Evolutionary conservation across 37 sponge, comb jelly and placozoan genomes (phyloP).

Genomic region (Haliclona indistincta): DNA sequence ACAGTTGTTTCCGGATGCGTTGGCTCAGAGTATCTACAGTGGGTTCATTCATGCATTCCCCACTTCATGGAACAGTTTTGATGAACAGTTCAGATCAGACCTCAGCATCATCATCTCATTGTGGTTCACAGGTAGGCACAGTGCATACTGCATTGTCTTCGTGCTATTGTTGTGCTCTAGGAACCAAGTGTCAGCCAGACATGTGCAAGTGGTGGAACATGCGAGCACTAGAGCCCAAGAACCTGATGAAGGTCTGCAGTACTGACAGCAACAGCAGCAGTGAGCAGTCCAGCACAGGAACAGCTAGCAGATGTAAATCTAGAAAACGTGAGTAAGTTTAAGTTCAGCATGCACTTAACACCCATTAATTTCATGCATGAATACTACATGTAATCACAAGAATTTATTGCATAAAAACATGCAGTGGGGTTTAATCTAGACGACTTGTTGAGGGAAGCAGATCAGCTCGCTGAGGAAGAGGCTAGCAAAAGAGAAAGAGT

Average conservation of each 20-base stretch:
- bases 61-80: conserved; percentile 86
- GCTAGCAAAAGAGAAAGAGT: not conserved
- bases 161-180: conserved; percentile 10
- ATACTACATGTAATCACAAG: not conserved
- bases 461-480: too few species aligned
- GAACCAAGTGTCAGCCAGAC: conserved; percentile 43
- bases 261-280: too few species aligned
- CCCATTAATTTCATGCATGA: not conserved
- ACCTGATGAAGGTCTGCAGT: conserved; percentile 56
- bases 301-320: not conserved
- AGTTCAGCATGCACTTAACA: not conserved
- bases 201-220: conserved; percentile 71
- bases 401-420: not conserved
- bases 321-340: not conserved
- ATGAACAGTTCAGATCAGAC: conserved; percentile 70
- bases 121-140: conserved; percentile 69
- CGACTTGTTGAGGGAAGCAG: conserved; percentile 7
- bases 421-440: conserved; percentile 17
- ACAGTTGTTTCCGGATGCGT: conserved; percentile 65
- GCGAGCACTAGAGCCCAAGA: conserved; percentile 57
- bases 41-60: conserved; percentile 78
- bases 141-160: not conserved
- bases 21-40: conserved; percentile 82
- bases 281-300: not conserved
- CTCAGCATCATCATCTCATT: conserved; percentile 60